Evolutionary conservation across 2,888 invertebrate species (phyloP).

Genomic region (Tachina fera): DNA sequence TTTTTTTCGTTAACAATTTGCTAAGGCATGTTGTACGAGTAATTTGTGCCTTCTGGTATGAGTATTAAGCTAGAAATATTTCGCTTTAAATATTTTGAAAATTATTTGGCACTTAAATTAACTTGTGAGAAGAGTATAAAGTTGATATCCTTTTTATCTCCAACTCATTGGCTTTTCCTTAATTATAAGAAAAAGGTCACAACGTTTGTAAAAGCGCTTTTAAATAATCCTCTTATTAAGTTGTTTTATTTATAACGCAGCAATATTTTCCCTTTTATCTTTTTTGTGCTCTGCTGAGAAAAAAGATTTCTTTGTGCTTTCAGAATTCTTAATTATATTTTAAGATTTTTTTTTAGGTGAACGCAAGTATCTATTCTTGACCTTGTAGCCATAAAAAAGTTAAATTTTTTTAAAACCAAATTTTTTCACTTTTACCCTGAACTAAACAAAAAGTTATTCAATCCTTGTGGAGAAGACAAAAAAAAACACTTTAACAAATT

Average conservation of each 20-base stretch:
- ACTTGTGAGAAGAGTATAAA: neutral
- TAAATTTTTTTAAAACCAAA: too few relatives aligned
- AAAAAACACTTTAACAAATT: too few relatives aligned
- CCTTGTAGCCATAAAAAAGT: neutral
- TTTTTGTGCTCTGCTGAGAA: neutral
- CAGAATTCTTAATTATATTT: conserved; percentile 7
- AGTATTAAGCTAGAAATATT: neutral
- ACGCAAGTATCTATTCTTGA: neutral
- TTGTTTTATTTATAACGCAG: neutral
- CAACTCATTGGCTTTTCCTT: neutral
- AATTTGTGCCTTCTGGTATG: neutral
- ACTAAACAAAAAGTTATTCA: too few relatives aligned
- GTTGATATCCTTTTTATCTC: neutral
- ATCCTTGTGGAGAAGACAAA: too few relatives aligned
- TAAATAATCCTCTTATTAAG: neutral
- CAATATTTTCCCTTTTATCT: neutral
- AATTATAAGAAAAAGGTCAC: neutral
- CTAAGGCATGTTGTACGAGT: neutral
- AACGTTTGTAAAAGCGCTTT: neutral
- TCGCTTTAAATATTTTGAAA: conserved; percentile 7
- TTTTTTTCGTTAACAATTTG: neutral
- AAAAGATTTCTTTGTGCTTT: neutral
- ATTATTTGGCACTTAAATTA: conserved; percentile 7
- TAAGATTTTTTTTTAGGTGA: neutral
- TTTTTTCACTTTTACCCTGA: too few relatives aligned